phyloP scores from a whole-genome alignment of 2,888 invertebrate species.

The Heliothis peltigera region DNA sequence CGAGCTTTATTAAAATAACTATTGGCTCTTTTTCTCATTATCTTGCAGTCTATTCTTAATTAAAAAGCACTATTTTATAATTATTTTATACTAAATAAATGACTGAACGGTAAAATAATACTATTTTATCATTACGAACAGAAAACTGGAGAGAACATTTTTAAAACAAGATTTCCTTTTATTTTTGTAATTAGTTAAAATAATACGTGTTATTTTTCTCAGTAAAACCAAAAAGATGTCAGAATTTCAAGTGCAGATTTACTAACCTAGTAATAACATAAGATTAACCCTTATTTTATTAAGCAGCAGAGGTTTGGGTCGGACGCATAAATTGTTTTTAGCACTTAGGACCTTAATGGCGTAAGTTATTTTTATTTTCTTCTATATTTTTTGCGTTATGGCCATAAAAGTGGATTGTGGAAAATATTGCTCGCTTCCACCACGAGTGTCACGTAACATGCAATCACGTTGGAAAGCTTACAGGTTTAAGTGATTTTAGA shows the following conservation, averaged over 20 bases:
- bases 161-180: too few relatives aligned
- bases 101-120: too few relatives aligned
- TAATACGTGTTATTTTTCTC: not conserved
- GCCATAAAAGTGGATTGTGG: not conserved
- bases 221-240: not conserved
- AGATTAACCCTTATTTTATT: slow-evolving; percentile 23
- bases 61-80: too few relatives aligned
- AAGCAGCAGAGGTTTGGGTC: slow-evolving; percentile 2
- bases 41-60: too few relatives aligned
- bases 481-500: not conserved
- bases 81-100: too few relatives aligned
- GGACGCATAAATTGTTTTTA: slow-evolving; percentile 21
- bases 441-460: not conserved
- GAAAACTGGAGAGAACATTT: too few relatives aligned
- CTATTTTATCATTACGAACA: too few relatives aligned
- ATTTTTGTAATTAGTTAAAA: too few relatives aligned
- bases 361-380: slow-evolving; percentile 19
- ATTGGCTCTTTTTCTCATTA: too few relatives aligned
- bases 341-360: slow-evolving; percentile 15
- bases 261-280: slow-evolving; percentile 14
- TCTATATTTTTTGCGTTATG: not conserved
- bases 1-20: too few relatives aligned
- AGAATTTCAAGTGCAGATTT: not conserved
- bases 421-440: not conserved
- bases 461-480: not conserved